A percentile compares a stretch with the other conserved stretches of the same genome.
These are phyloP conservation scores for Danio albolineatus DNA, from an alignment of 2,797 vertebrate species.

Conservation along the genomic window DNA sequence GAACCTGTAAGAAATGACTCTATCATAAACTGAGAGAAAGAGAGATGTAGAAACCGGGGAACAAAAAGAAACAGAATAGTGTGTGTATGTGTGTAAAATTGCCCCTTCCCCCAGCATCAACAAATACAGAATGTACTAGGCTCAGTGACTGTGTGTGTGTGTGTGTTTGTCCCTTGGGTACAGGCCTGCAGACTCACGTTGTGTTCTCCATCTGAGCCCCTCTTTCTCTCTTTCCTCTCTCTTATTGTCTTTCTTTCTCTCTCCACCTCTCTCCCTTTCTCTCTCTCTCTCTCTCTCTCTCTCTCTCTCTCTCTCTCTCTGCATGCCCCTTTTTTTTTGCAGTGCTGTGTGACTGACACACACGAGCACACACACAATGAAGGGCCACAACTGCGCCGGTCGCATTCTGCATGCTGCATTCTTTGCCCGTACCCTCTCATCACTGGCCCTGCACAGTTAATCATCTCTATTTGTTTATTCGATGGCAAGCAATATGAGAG, in stretches of 20 bases:
- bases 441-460: slow-evolving; percentile 70
- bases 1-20: neutral
- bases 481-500: slow-evolving; percentile 72
- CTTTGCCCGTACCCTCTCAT: slow-evolving; percentile 40
- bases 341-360: slow-evolving; percentile 31
- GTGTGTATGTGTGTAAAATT: neutral
- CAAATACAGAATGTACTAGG: slow-evolving; percentile 36
- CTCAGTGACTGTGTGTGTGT: slow-evolving; percentile 29
- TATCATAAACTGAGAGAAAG: slow-evolving; percentile 1
- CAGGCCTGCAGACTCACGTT: slow-evolving; percentile 47
- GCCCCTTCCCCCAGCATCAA: slow-evolving; percentile 36
- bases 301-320: neutral
- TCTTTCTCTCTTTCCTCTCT: slow-evolving; percentile 26
- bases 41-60: neutral
- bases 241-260: neutral
- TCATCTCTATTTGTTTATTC: slow-evolving; percentile 78
- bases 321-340: neutral
- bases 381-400: slow-evolving; percentile 1
- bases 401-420: slow-evolving; percentile 30
- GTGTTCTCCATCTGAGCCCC: slow-evolving; percentile 53
- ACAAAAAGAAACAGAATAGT: neutral
- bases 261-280: slow-evolving; percentile 13
- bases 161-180: slow-evolving; percentile 42
- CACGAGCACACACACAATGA: slow-evolving; percentile 44
- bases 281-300: slow-evolving; percentile 9